phyloP scores from a whole-genome alignment of 2,113 vertebrate species.

The Tragelaphus imberbis region DNA sequence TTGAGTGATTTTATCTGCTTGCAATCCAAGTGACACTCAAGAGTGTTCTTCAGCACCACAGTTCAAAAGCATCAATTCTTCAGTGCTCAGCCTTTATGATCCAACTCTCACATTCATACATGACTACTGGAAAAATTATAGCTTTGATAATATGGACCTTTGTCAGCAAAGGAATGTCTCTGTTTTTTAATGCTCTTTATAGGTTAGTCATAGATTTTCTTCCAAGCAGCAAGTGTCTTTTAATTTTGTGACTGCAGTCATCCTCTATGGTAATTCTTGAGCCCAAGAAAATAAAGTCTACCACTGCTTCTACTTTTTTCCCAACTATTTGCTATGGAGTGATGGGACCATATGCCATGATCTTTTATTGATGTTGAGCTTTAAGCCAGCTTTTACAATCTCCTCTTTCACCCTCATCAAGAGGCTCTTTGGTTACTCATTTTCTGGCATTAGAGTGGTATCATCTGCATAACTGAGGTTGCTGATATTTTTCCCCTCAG shows the following conservation, averaged over 20 bases:
- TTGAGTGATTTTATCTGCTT: not conserved
- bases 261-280: not conserved
- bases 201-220: not conserved
- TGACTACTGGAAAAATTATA: not conserved
- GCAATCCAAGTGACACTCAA: not conserved
- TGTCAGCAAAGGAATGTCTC: not conserved
- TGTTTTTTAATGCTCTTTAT: not conserved
- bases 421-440: not conserved
- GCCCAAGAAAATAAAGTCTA: not conserved
- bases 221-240: not conserved
- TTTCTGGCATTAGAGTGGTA: not conserved
- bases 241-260: not conserved
- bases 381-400: not conserved
- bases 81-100: not conserved
- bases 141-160: not conserved
- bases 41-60: not conserved
- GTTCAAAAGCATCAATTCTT: not conserved
- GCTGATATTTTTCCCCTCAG: not conserved
- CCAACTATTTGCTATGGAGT: not conserved
- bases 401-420: not conserved
- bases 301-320: not conserved
- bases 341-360: not conserved
- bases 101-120: not conserved
- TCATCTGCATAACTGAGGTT: not conserved
- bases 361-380: not conserved